Evolutionary conservation across 2,797 vertebrate species (phyloP), one percentile per base, ranked within the genome.

Genomic region (Mareca strepera): DNA sequence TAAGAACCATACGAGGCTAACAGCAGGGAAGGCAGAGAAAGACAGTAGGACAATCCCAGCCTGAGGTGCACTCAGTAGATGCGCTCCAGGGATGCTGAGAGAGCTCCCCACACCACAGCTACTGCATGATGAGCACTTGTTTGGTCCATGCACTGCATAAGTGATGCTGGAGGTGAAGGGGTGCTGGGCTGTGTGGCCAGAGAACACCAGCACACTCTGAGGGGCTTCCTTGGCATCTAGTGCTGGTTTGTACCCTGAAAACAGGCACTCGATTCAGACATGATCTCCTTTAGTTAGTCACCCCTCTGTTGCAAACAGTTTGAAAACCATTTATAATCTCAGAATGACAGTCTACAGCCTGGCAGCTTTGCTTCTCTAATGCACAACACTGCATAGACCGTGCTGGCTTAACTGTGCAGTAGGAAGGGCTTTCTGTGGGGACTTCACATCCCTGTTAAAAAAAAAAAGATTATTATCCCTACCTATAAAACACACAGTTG

Each of bases 21-120:
- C 1, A 95, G 94, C 90, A 90, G 88, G 91, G 76, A 92, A 59
- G 93, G 90, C 82, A 90, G 90, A 94, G 67, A 35, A 14, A 52
- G 85, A 75, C 90, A 68, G 80, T 63, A 87, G 77, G 90, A 67
- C 55, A 18, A 82, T 16, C 7, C 17, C 35, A 46, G 50, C 70
- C 80, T 79, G 77, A 76, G 11, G 29, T 33, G 12, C 50, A 43
- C 37, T 46, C 43, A 29, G 33, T 69, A 86, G 46, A 25, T 28
- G 11, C 66, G 26, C 26, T 73, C 26, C 50, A 33, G 46, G 55
- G 50, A 84, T 70, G 41, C 50, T 0, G 6, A 90, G 37, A 44
- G 37, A 50, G 50, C 14, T 48, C 80, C 48, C 74, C 58, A 44
- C 20, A 72, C 29, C 62, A 58, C 66, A 90, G 85, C 21, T 46